Base-by-base conservation (phyloP, 1,140 invertebrate species). In the Thalassaphorura encarpata region DNA sequence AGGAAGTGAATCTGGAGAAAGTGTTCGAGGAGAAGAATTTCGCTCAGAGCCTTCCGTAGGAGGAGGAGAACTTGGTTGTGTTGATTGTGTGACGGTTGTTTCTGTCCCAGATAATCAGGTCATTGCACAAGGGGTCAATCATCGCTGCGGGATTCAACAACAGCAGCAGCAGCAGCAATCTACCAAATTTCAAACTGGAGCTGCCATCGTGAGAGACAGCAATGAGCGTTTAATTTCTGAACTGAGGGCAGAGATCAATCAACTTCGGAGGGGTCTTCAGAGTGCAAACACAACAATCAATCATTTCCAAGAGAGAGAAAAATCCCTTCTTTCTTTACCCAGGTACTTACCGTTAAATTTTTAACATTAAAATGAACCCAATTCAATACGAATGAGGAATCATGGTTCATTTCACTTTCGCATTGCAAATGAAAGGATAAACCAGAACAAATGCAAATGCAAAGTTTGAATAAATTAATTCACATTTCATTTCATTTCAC, bases 201-300 rank as follows among this genome's bases (percentile, higher is more conserved):
- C 58, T 57, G 8, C 39, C 56, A 40, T 36, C 33, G 33, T 36
- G 33, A 11, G 18, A 6, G 11, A n/a, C 6, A 23, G 19, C 28
- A 21, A 47, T 52, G 27, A 51, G 47, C 21, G 15, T 31, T 16
- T 39, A 18, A 48, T 54, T 11, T 60, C 70, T 21, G 47, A 60
- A 2, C 58, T 75, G 1, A 67, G 67, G 49, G 62, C 68, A 36
- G 77, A 80, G 61, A 66, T 80, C 8, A 69, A 75, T 48, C 67
- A 67, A 1, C 69, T 80, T 1, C 67, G 71, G 47, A 61, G 65
- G 16, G 77, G 79, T 58, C 64, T 81, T n/a, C 67, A 71, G 15
- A 69, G 71, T 56, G 68, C 73, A 8, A 64, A 73, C 52, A 67
- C 72, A 13, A 71, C 72, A 3, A 71, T 80, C 16, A 62, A 67